A percentile compares a stretch with the other conserved stretches of the same genome.
Evolutionary conservation across 2,113 vertebrate species (phyloP).

Genomic region (Accipiter cooperii): DNA sequence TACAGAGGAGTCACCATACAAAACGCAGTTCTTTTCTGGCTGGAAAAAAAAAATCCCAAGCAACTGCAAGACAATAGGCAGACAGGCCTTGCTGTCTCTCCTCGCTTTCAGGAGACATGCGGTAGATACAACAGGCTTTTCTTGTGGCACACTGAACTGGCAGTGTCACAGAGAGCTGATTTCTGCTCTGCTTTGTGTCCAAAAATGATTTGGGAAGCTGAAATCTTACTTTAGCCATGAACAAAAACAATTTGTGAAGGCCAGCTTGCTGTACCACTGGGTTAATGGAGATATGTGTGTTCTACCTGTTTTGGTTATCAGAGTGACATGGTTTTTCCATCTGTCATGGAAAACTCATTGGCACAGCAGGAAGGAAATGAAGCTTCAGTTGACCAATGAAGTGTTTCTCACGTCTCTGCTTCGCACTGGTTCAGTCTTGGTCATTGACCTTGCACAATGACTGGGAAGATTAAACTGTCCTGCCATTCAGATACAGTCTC

Average conservation of each 20-base stretch:
- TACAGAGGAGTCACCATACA: constrained; percentile 14
- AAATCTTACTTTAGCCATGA: not conserved
- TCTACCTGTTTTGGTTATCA: constrained; percentile 41
- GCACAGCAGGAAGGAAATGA: constrained; percentile 32
- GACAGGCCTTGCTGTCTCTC: not conserved
- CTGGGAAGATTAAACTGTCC: not conserved
- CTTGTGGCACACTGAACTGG: not conserved
- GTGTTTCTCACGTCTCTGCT: not conserved
- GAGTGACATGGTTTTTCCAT: not conserved
- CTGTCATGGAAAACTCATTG: constrained; percentile 47
- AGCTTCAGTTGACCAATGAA: not conserved
- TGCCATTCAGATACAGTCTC: not conserved
- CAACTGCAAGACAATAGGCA: constrained; percentile 29
- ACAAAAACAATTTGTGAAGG: not conserved
- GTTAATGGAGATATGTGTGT: not conserved
- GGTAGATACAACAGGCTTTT: not conserved
- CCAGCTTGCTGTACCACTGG: not conserved
- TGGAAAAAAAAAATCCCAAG: not conserved
- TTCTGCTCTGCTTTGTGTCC: not conserved
- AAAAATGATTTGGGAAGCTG: not conserved
- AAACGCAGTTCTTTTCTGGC: not conserved
- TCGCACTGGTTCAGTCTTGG: not conserved
- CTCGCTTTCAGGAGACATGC: not conserved
- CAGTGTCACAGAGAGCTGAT: not conserved
- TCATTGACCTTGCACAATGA: not conserved